Evolutionary conservation across 2,888 invertebrate species (phyloP), one percentile per base, ranked within the genome.

Genomic region (Synanthedon myopaeformis): DNA sequence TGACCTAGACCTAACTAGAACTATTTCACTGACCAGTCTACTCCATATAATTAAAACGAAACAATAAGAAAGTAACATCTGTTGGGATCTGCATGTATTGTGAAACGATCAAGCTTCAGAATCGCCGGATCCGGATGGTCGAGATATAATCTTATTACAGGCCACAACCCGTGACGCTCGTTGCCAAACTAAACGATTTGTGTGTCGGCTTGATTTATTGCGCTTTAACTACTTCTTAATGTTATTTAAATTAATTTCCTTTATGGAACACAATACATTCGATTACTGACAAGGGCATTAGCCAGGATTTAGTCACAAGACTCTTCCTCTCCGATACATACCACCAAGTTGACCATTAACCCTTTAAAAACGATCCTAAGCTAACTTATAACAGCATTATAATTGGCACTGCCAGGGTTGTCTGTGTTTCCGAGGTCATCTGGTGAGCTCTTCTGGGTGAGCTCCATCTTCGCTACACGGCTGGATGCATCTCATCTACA

Each of bases 91-190:
- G 56, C 6, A 1, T 5, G 35, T 56, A 65, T 83, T 84, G 78
- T 76, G 68, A 72, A 81, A 82, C 63, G 67, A 68, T 71, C 61
- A 61, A 56, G 62, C 61, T 60, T 65, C 63, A 82, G 85, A 86
- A 86, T 86, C 80, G 67, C 85, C 85, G 85, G 85, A 86, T 79
- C 85, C 85, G 85, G 85, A 86, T 79, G 82, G 65, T 54, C 54
- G 52, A 52, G 83, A 84, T 82, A 80, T 52, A 52, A 81, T 83
- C 82, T 63, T 45, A 59, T 58, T 45, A 45, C 49, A 49, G 59
- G 59, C 62, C 59, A 57, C 56, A 61, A 62, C 57, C 71, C 74
- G 74, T 74, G 67, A 77, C 72, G 67, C 45, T 54, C 59, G 69
- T 79, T 82, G 72, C 81, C 71, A 76, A 75, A 82, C 72, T 71